These are phyloP conservation scores for Lampris incognitus DNA, from an alignment of 2,113 vertebrate genomes.

Conservation along the genomic window DNA sequence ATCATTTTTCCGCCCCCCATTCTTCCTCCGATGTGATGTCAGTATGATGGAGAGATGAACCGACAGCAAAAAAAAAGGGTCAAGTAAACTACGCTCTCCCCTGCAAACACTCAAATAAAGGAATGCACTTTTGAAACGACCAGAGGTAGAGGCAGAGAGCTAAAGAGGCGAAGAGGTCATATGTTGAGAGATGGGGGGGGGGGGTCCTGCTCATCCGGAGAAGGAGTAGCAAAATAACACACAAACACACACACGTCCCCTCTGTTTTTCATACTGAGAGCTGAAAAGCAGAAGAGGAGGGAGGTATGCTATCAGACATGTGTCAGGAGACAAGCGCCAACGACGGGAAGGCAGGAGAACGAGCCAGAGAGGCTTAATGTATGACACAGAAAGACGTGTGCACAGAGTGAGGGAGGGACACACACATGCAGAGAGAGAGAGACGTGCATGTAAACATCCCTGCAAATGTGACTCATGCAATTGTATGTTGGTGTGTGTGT, in stretches of 20 bases:
- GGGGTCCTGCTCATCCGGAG: conserved; percentile 21
- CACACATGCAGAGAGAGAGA: not conserved
- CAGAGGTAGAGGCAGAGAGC: conserved; percentile 17
- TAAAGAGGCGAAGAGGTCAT: conserved; percentile 11
- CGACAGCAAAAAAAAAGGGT: conserved; percentile 4
- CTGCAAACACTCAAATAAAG: not conserved
- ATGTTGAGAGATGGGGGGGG: conserved; percentile 6
- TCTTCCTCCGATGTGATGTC: conserved; percentile 40
- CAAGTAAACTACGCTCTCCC: conserved; percentile 4
- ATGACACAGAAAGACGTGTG: conserved; percentile 2
- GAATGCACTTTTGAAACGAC: not conserved
- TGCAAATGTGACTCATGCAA: too few species aligned
- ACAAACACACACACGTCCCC: not conserved
- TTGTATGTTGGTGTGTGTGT: not conserved
- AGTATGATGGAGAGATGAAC: not conserved
- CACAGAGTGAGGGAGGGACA: conserved; percentile 5
- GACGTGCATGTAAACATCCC: not conserved
- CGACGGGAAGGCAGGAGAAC: conserved; percentile 26
- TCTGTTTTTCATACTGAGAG: too few species aligned
- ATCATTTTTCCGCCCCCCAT: conserved; percentile 1
- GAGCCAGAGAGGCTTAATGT: conserved; percentile 7
- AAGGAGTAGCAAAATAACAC: conserved; percentile 35
- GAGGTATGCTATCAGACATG: conserved; percentile 10
- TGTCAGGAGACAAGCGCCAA: conserved; percentile 24
- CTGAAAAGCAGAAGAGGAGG: conserved; percentile 41